phyloP scores from a whole-genome alignment of 2,113 vertebrate species.

The Prochilodus magdalenae region DNA sequence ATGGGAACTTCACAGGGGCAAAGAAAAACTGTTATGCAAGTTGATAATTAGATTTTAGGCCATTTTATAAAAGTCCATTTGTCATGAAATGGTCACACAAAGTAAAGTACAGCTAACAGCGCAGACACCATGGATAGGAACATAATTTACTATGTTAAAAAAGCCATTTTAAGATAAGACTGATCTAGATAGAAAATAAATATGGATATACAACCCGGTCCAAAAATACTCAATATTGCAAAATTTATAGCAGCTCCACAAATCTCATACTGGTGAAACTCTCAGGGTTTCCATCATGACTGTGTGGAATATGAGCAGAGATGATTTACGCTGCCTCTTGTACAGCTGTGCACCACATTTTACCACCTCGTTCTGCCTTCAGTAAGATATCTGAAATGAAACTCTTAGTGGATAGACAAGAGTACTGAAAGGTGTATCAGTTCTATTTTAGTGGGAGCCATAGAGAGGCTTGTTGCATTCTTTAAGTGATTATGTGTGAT shows the following conservation, averaged over 20 bases:
- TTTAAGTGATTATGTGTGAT: not conserved
- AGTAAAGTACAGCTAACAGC: too few species aligned
- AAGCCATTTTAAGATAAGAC: too few species aligned
- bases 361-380: constrained; percentile 1
- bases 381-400: not conserved
- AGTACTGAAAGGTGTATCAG: constrained; percentile 9
- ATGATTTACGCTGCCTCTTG: not conserved
- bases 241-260: not conserved
- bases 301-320: not conserved
- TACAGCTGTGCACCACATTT: not conserved
- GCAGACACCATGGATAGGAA: too few species aligned
- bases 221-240: too few species aligned
- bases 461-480: not conserved
- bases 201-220: too few species aligned
- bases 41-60: too few species aligned
- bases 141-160: too few species aligned
- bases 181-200: too few species aligned
- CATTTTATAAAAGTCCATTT: too few species aligned
- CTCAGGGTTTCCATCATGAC: not conserved
- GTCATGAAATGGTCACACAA: too few species aligned
- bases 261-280: not conserved
- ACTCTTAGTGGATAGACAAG: not conserved
- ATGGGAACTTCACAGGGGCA: too few species aligned
- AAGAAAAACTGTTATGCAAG: too few species aligned
- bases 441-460: constrained; percentile 7